Evolutionary conservation across 2,797 vertebrate genomes (phyloP).

Genomic region (Lepilemur septentrionalis): DNA sequence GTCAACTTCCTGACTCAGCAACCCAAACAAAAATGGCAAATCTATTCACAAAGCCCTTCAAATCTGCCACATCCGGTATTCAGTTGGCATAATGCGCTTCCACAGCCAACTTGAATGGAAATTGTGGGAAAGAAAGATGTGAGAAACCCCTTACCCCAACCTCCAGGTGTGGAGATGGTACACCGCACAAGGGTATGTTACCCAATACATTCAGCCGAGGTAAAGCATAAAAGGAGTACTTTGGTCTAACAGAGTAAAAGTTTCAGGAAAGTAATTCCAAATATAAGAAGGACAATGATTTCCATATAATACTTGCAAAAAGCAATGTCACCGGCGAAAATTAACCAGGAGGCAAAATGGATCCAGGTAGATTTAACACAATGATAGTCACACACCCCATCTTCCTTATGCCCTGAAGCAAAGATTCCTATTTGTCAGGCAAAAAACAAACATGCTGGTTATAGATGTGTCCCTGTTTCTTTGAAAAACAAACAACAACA

Average conservation of each 20-base stretch:
- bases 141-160: not conserved
- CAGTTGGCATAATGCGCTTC: not conserved
- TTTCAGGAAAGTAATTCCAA: not conserved
- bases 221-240: not conserved
- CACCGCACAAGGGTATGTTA: fast-evolving
- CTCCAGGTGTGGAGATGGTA: not conserved
- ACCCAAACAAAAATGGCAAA: constrained; percentile 46
- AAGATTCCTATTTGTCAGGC: not conserved
- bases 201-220: not conserved
- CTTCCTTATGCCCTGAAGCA: not conserved
- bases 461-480: not conserved
- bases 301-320: not conserved
- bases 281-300: not conserved
- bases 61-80: constrained; percentile 30
- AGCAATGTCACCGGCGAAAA: not conserved
- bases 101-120: not conserved
- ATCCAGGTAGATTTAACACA: not conserved
- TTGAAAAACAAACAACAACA: not conserved
- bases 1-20: constrained; percentile 74
- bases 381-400: fast-evolving
- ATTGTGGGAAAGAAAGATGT: not conserved
- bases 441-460: not conserved
- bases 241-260: not conserved
- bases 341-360: not conserved
- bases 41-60: constrained; percentile 37